Percentiles rank a stretch among this genome's conserved stretches.
phyloP scores from a whole-genome alignment of 1,140 invertebrate genomes.

The Laupala kohalensis region DNA sequence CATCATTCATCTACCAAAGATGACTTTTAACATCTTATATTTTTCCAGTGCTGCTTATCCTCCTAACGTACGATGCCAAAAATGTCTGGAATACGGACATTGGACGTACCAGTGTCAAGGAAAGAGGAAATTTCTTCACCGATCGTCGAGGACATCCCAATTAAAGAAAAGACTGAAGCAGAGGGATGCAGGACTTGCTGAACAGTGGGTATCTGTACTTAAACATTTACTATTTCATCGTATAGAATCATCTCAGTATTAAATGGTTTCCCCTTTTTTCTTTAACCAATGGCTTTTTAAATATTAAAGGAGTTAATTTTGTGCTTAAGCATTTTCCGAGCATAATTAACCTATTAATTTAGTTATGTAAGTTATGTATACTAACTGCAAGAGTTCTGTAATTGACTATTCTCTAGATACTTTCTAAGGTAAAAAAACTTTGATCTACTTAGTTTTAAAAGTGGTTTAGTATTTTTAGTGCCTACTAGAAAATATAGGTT shows the following conservation, averaged over 20 bases:
- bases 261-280: neutral
- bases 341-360: too few relatives aligned
- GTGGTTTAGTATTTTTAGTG: too few relatives aligned
- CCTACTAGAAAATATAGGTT: too few relatives aligned
- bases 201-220: conserved; percentile 1
- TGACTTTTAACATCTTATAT: neutral
- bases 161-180: conserved; percentile 59
- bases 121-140: conserved; percentile 75
- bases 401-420: too few relatives aligned
- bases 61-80: conserved; percentile 50
- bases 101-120: conserved; percentile 87
- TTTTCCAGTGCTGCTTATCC: conserved; percentile 3
- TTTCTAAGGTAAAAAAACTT: too few relatives aligned
- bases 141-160: conserved; percentile 63
- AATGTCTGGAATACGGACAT: conserved; percentile 79
- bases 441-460: too few relatives aligned
- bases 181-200: conserved; percentile 23
- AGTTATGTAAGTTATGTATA: too few relatives aligned
- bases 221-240: neutral
- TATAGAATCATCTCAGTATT: neutral
- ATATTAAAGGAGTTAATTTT: too few relatives aligned
- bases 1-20: too few relatives aligned
- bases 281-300: too few relatives aligned
- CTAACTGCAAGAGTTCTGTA: too few relatives aligned
- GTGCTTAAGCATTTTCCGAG: too few relatives aligned